Base-by-base conservation (phyloP, 37 sponge, comb jelly and placozoan genomes). In the Amphimedon queenslandica region DNA sequence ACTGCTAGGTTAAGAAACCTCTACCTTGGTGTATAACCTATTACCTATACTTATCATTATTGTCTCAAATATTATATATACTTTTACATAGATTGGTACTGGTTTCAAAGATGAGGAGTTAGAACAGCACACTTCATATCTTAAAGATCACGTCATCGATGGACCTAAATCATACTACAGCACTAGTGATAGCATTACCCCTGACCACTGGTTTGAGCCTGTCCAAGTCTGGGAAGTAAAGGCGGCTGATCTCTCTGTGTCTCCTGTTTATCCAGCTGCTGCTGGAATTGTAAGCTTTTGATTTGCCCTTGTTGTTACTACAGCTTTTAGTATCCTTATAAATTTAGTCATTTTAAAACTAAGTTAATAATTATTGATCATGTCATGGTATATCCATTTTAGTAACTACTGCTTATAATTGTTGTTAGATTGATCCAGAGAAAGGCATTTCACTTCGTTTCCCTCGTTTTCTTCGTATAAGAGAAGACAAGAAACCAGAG, bases 191-290 rank as follows among this genome's bases (percentile, higher is more conserved):
- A 72, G 84, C 2, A 80, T 67, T 4, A 65, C 55, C 8, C 94
- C 99, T 1, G 95, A 98, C 43, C 90, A 88, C 37, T 98, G 99
- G 99, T 94, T 98, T 74, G 99, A 98, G 24, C 57, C 90, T 63
- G 80, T 85, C 6, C 81, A 92, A 84, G 99, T 98, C 33, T 98
- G 99, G 99, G 99, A 98, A 64, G 91, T 98, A 51, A 94, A 94
- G 65, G 96, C 93, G 37, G 99, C 99, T 64, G 99, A 98, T 70
- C 71, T 98, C 40, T 88, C 95, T 56, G 87, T 98, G 61, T 98
- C 99, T 33, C 99, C 99, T 0, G 87, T 93, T 43, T 90, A 98
- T 82, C 85, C 80, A 3, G 99, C 99, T 24, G 99, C 93, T 24
- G 70, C 80, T 53, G 99, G 99, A 34, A 81, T 87, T 25, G 96